Percentiles rank a stretch among this genome's conserved stretches.
These are phyloP conservation scores for Styela clava DNA, from an alignment of 23 tunicate genomes.

Conservation along the genomic window DNA sequence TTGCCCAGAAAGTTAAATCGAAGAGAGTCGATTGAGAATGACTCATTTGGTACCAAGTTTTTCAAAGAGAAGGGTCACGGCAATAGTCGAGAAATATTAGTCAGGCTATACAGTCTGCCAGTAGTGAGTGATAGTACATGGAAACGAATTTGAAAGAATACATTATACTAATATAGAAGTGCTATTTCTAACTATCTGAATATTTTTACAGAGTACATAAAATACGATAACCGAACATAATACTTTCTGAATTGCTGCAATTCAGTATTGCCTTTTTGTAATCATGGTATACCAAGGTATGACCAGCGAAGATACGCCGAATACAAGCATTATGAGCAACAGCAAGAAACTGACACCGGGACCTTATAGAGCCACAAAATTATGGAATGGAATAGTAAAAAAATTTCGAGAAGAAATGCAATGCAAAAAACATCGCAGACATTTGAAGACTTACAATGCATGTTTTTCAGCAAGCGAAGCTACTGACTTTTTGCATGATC, in stretches of 20 bases:
- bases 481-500: constrained; percentile 45
- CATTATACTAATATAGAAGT: no score
- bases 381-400: constrained; percentile 55
- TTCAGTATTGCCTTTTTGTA: neutral
- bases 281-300: neutral
- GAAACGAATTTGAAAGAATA: no score
- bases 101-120: no score
- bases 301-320: neutral
- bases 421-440: constrained; percentile 46
- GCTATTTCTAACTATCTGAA: no score
- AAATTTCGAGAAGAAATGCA: constrained; percentile 55
- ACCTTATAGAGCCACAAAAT: constrained; percentile 64
- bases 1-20: neutral
- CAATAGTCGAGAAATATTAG: no score
- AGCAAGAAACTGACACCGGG: constrained; percentile 57
- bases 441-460: constrained; percentile 38
- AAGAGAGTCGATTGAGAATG: neutral
- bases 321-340: constrained; percentile 6
- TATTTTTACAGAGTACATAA: no score
- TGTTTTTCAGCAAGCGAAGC: constrained; percentile 59
- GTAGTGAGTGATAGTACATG: no score
- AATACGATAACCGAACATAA: no score
- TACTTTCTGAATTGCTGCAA: no score
- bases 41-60: neutral
- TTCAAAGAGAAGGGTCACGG: neutral